Conservation (phyloP, 2,888 invertebrate species). For the Periphyllus acericola region DNA sequence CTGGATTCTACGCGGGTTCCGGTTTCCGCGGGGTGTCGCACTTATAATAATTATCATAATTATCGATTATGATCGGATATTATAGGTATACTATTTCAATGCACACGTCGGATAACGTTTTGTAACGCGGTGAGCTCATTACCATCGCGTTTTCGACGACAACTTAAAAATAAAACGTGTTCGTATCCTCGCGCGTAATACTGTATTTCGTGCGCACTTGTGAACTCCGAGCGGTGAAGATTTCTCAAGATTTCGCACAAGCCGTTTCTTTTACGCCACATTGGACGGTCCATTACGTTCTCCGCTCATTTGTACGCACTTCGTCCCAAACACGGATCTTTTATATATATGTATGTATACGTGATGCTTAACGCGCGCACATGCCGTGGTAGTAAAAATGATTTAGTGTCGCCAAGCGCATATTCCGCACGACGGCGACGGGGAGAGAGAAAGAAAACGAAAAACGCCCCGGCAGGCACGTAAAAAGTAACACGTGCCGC, state of each 20-base stretch:
- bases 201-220: neutral
- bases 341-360: neutral
- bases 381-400: conserved; percentile 44
- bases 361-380: conserved; percentile 31
- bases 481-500: conserved; percentile 50
- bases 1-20: too few relatives aligned
- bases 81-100: too few relatives aligned
- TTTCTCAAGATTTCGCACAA: conserved; percentile 31
- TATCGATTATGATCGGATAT: too few relatives aligned
- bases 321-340: neutral
- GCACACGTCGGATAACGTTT: neutral
- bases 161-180: neutral
- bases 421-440: neutral
- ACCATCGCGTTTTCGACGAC: neutral
- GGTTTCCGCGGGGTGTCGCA: too few relatives aligned
- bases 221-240: neutral
- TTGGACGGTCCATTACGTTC: conserved; percentile 37
- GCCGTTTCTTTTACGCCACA: conserved; percentile 1
- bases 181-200: neutral
- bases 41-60: too few relatives aligned
- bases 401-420: conserved; percentile 41
- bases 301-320: conserved; percentile 30
- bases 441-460: neutral
- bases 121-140: neutral
- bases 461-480: conserved; percentile 7